Evolutionary conservation across 2,888 invertebrate species (phyloP), one percentile per base, ranked within the genome.

Genomic region (Ypsolopha sequella): DNA sequence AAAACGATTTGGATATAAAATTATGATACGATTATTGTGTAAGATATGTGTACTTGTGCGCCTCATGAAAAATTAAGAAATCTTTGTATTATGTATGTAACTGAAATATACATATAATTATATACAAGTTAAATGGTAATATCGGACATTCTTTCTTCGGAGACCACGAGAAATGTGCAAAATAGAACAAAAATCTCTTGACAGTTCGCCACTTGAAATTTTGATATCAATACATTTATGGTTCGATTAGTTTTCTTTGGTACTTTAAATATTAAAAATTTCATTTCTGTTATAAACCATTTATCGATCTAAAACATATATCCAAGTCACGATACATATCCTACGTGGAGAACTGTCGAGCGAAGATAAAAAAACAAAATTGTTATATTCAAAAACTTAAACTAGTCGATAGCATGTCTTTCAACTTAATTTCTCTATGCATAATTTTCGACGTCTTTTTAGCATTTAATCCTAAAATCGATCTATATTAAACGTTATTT

Each of bases 1-100:
- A 82, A 73, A 79, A 78, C 68, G 81, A 84, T 84, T 84, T 80
- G 81, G 75, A 82, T 81, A 81, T 80, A 76, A 80, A 81, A 78
- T 73, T 80, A 80, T 76, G 76, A 75, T 85, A 85, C 76, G 75
- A 78, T 77, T 80, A 63, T 73, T 74, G 73, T 73, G 77, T 82
- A 53, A 84, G 81, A 70, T 76, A 80, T 72, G 77, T 85, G 80
- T 86, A 80, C 70, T 70, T 80, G 84, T 80, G 78, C 78, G 86
- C 84, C 85, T 85, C 84, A 75, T 77, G 76, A 61, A 80, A 24
- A 80, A 75, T 77, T 80, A 80, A 82, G 75, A 77, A 78, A 68
- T 85, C 82, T 85, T 86, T 85, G 86, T 86, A 85, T 76, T 81
- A 70, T 80, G 78, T 84, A 80, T 82, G 79, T 84, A 84, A 81